Percentiles rank a stretch among this genome's conserved stretches.
These are phyloP conservation scores for Phallusia fumigata DNA, from an alignment of 23 tunicate genomes.

Conservation along the genomic window DNA sequence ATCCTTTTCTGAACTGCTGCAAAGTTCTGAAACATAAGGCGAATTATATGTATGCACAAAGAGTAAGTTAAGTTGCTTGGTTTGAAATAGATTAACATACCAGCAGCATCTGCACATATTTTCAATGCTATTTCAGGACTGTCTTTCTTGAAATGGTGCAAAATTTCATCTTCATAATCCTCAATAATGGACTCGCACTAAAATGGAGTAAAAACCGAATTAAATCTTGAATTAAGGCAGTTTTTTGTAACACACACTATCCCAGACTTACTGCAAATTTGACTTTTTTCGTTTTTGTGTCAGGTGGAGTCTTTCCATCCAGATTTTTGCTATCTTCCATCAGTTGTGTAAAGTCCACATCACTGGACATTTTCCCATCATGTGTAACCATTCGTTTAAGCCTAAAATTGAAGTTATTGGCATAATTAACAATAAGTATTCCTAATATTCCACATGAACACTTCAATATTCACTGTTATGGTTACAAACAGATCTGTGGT, in stretches of 20 bases:
- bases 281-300: constrained; percentile 72
- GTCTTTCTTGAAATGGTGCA: constrained; percentile 41
- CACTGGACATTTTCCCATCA: constrained; percentile 92
- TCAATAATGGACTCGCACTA: constrained; percentile 85
- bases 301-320: constrained; percentile 73
- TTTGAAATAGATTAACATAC: constrained; percentile 2
- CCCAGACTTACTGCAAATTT: constrained; percentile 67
- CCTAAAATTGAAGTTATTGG: background rate
- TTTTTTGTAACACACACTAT: background rate
- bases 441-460: too few species aligned
- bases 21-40: constrained; percentile 27
- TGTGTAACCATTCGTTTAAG: constrained; percentile 93
- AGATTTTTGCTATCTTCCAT: constrained; percentile 60
- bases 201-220: background rate
- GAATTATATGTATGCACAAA: too few species aligned
- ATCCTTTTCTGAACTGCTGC: constrained; percentile 27
- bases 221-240: too few species aligned
- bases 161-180: constrained; percentile 82
- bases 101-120: constrained; percentile 74
- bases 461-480: too few species aligned
- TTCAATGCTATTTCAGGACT: constrained; percentile 26
- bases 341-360: constrained; percentile 76
- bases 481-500: too few species aligned
- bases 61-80: too few species aligned
- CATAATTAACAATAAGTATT: too few species aligned